Evolutionary conservation across 2,888 invertebrate species (phyloP).

Genomic region (Rhimphoctona megacephalus): DNA sequence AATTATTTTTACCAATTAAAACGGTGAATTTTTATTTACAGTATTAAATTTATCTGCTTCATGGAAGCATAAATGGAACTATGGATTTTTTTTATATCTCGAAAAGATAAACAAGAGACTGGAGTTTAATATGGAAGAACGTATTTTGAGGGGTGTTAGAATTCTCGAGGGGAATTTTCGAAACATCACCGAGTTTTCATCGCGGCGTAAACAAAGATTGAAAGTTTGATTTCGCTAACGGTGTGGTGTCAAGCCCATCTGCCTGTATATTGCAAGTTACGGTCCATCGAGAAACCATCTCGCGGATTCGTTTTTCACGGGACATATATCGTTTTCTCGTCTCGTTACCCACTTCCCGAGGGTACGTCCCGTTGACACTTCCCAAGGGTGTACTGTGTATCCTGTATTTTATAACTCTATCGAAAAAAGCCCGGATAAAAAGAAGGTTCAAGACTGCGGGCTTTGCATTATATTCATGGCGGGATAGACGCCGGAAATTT

Average conservation of each 20-base stretch:
- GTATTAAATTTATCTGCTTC: background rate
- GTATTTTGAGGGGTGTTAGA: background rate
- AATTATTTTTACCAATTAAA: background rate
- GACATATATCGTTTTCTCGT: conserved; percentile 49
- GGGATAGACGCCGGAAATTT: conserved; percentile 17
- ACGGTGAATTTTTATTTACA: background rate
- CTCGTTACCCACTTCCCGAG: conserved; percentile 63
- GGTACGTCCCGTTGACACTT: conserved; percentile 43
- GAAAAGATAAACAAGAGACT: background rate
- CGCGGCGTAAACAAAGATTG: conserved; percentile 26
- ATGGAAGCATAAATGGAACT: background rate
- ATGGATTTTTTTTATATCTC: background rate
- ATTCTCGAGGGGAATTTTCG: conserved; percentile 15
- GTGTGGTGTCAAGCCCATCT: background rate
- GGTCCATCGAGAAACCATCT: conserved; percentile 42
- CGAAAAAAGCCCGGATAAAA: conserved; percentile 44
- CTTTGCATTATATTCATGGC: conserved; percentile 37
- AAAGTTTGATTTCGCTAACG: conserved; percentile 43
- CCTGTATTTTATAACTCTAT: conserved; percentile 56
- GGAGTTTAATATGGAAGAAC: background rate
- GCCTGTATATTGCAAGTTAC: conserved; percentile 29
- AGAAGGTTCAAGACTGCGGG: background rate
- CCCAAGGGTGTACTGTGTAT: conserved; percentile 56
- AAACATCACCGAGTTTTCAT: conserved; percentile 34
- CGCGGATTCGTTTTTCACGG: conserved; percentile 39